Evolutionary conservation across 2,113 vertebrate genomes (phyloP), one percentile per base, ranked within the genome.

Genomic region (Pomatostomus ruficeps): DNA sequence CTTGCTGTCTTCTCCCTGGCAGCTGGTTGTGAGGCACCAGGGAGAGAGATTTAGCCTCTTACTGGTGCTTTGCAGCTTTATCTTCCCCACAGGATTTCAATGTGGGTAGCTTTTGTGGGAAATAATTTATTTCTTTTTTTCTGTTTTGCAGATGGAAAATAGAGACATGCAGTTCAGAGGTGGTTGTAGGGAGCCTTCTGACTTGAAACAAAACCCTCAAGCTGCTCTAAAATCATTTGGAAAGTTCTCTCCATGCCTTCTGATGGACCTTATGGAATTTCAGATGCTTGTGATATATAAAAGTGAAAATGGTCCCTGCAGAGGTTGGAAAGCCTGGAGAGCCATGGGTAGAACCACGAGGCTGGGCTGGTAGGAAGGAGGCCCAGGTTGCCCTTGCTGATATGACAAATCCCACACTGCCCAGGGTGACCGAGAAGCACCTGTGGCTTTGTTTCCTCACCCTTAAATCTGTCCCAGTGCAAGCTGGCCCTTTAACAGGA

Each of bases 201-300:
- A 13, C n/a, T 49, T 70, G 15, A 81, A 93, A 46, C 33, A 55
- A 54, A 74, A 3, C 14, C 15, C 20, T 15, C 12, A 51, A 62
- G 35, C 22, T 0, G 0, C 48, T 63, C 45, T 7, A 48, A 52
- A 79, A 61, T 43, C 0, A 76, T 15, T 31, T 40, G 24, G 2
- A 12, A 25, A 21, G 15, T 46, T 78, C 18, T 58, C 12, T 48
- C 22, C 2, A 0, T 79, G 36, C 28, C 9, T 82, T 82, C 66
- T 68, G 57, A 12, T 21, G 9, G 33, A 18, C 6, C 5, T 6
- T 15, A 7, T 8, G 28, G 58, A 31, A 76, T 74, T 80, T 73
- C 28, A 52, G 29, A 5, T 46, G 45, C 10, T 25, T 11, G 5
- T 63, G 36, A 6, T 46, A 12, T 13, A 11, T 24, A 14, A 42